phyloP scores from a whole-genome alignment of 1,140 invertebrate species.

The Gryllus bimaculatus region DNA sequence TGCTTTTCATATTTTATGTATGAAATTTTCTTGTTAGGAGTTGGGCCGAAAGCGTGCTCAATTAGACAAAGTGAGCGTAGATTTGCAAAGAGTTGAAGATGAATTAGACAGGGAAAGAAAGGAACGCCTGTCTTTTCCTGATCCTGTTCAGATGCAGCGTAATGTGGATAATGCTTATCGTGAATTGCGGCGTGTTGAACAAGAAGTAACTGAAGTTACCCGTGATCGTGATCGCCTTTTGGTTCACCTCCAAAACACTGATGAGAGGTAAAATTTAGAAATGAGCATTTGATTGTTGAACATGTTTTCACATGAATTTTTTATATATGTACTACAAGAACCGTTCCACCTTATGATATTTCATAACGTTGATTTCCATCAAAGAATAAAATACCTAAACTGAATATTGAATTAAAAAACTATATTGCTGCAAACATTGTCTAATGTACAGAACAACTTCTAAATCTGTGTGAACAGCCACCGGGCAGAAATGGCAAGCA shows the following conservation, averaged over 20 bases:
- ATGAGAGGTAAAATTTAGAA: neutral
- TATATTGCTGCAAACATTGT: no score
- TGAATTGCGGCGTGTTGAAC: neutral
- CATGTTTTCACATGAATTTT: no score
- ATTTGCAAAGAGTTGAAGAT: neutral
- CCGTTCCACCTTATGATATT: no score
- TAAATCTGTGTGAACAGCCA: neutral
- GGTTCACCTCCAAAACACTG: neutral
- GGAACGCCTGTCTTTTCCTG: neutral
- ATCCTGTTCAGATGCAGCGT: neutral
- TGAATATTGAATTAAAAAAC: no score
- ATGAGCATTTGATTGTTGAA: no score
- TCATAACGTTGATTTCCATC: no score
- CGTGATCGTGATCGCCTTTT: neutral
- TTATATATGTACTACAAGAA: no score
- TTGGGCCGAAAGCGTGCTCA: neutral
- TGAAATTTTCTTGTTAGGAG: neutral
- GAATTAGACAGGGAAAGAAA: neutral
- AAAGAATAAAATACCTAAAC: no score
- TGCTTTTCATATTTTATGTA: no score
- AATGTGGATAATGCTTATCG: neutral
- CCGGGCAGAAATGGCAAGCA: neutral
- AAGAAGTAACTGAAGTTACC: neutral
- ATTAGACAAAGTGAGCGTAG: neutral
- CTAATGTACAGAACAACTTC: no score